Percentiles rank a stretch among this genome's conserved stretches.
phyloP scores from a whole-genome alignment of 1,140 invertebrate genomes.

The Musca vetustissima region DNA sequence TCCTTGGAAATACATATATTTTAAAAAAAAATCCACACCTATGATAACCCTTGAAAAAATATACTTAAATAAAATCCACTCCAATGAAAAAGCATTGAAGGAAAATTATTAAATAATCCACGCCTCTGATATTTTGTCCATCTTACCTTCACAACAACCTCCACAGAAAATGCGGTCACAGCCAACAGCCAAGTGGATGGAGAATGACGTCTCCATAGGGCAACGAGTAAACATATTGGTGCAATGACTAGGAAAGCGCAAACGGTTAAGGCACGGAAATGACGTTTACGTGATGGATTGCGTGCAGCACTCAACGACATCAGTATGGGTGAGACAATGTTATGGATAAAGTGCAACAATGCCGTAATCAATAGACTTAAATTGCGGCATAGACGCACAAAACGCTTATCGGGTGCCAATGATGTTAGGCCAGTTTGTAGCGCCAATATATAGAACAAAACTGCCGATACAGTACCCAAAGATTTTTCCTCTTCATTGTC shows the following conservation, averaged over 20 bases:
- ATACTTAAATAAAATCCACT: no score
- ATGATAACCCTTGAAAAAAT: no score
- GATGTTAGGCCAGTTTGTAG: conserved; percentile 90
- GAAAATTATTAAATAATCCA: no score
- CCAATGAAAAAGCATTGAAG: no score
- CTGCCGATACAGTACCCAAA: conserved; percentile 88
- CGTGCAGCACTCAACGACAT: conserved; percentile 87
- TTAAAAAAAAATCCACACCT: no score
- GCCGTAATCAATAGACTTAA: conserved; percentile 89
- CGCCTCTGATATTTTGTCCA: no score
- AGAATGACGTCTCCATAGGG: conserved; percentile 82
- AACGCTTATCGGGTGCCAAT: conserved; percentile 84
- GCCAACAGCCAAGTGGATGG: conserved; percentile 88
- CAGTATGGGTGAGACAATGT: conserved; percentile 83
- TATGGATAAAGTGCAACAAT: conserved; percentile 86
- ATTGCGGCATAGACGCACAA: conserved; percentile 84
- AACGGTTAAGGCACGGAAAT: conserved; percentile 78
- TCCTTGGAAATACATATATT: no score
- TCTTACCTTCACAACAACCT: conserved; percentile 79
- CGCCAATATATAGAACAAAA: conserved; percentile 91
- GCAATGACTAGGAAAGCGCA: conserved; percentile 81
- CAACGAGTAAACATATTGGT: conserved; percentile 74
- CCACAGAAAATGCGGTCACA: conserved; percentile 84
- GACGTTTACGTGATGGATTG: conserved; percentile 75
- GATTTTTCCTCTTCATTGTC: conserved; percentile 86